Conservation (phyloP, 2,113 vertebrate species). For the Tichodroma muraria region DNA sequence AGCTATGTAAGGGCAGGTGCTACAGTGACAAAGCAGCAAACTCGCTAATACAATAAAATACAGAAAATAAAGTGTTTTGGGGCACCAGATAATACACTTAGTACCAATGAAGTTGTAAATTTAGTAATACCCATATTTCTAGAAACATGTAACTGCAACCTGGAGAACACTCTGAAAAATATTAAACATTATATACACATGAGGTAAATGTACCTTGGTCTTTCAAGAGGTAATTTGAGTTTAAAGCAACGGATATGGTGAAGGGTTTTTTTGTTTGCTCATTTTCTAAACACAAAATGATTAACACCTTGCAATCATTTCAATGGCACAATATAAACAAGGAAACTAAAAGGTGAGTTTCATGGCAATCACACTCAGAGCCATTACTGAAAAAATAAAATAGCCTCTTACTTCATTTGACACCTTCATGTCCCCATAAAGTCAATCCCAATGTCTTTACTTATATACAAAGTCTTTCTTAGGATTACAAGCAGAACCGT, state of each 20-base stretch:
- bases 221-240: constrained; percentile 78
- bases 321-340: constrained; percentile 63
- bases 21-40: constrained; percentile 63
- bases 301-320: constrained; percentile 47
- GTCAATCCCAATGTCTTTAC: not conserved
- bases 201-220: constrained; percentile 84
- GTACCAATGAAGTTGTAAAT: constrained; percentile 67
- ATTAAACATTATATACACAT: constrained; percentile 75
- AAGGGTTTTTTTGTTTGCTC: not conserved
- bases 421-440: constrained; percentile 10
- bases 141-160: constrained; percentile 67
- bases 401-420: constrained; percentile 19
- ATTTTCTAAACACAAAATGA: constrained; percentile 37
- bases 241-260: constrained; percentile 74
- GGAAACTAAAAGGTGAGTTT: constrained; percentile 50
- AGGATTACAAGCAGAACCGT: constrained; percentile 19
- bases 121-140: constrained; percentile 62
- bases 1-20: constrained; percentile 58
- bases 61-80: constrained; percentile 59
- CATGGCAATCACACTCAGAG: constrained; percentile 54
- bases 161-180: constrained; percentile 70
- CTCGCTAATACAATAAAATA: constrained; percentile 65
- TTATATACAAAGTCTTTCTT: constrained; percentile 37
- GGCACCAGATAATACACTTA: constrained; percentile 63
- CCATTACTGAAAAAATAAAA: constrained; percentile 41